Conservation (phyloP, 2,113 vertebrate genomes). For the Hydrochoerus hydrochaeris region DNA sequence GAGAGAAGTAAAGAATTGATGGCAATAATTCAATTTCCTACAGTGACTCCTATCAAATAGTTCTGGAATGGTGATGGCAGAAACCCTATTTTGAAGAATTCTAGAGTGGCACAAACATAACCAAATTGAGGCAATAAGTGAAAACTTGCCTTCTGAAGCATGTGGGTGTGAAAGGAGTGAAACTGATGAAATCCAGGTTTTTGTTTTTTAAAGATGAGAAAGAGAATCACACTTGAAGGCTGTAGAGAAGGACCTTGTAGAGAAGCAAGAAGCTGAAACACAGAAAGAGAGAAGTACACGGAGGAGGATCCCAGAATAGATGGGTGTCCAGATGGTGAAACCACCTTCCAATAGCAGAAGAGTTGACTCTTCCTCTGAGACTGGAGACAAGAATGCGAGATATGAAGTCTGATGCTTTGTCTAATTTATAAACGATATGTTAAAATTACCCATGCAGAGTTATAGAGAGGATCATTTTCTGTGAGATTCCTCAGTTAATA, state of each 20-base stretch:
- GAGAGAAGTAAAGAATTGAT: neutral
- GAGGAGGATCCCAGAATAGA: slow-evolving; percentile 46
- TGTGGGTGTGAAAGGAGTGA: neutral
- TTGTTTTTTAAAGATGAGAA: slow-evolving; percentile 20
- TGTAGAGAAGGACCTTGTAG: neutral
- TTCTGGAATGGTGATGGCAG: neutral
- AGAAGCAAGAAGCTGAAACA: slow-evolving; percentile 42
- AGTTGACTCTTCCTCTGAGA: slow-evolving; percentile 42
- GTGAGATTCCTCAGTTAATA: neutral
- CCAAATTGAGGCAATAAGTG: neutral
- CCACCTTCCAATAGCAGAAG: neutral
- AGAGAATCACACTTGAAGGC: slow-evolving; percentile 1
- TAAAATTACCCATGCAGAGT: neutral
- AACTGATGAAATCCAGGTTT: neutral
- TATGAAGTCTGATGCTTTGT: slow-evolving; percentile 9
- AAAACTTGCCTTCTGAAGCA: slow-evolving; percentile 27
- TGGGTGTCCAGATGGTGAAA: neutral
- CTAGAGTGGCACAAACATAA: neutral
- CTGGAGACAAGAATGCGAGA: neutral
- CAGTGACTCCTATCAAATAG: neutral
- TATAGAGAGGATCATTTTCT: neutral
- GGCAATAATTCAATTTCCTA: neutral
- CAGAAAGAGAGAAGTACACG: neutral
- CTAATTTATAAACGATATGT: neutral
- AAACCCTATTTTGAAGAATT: slow-evolving; percentile 47